A percentile compares a stretch with the other conserved stretches of the same genome.
phyloP scores from a whole-genome alignment of 2,888 invertebrate genomes.

The Hipparchia sbordonii region DNA sequence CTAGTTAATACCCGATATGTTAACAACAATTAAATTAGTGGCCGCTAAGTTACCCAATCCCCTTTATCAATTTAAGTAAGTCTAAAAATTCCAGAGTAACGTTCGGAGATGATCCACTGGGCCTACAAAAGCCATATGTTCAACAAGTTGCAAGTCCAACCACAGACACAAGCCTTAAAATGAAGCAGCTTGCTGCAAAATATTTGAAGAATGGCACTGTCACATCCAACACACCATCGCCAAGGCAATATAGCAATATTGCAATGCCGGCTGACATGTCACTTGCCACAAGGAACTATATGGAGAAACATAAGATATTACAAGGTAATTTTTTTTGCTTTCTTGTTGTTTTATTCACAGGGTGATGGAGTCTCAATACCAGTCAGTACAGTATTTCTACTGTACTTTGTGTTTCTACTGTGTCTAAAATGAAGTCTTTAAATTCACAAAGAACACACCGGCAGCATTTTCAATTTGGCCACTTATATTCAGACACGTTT shows the following conservation, averaged over 20 bases:
- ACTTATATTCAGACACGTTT: too few species aligned
- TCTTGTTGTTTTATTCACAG: neutral
- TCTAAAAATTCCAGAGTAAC: slow-evolving; percentile 60
- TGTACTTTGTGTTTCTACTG: too few species aligned
- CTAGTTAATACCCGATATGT: too few species aligned
- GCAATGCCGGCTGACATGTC: slow-evolving; percentile 81
- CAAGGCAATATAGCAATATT: slow-evolving; percentile 39
- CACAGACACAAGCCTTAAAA: slow-evolving; percentile 75
- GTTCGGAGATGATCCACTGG: slow-evolving; percentile 71
- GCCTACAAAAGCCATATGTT: slow-evolving; percentile 54
- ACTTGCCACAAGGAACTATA: slow-evolving; percentile 87
- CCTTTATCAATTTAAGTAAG: too few species aligned
- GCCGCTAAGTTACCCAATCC: too few species aligned
- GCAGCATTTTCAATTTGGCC: too few species aligned
- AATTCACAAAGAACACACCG: too few species aligned
- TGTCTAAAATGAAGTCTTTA: too few species aligned
- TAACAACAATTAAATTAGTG: too few species aligned
- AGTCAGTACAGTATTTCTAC: too few species aligned
- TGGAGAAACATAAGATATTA: slow-evolving; percentile 86
- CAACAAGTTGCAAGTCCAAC: slow-evolving; percentile 43
- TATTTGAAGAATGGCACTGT: slow-evolving; percentile 58
- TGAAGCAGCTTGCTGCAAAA: slow-evolving; percentile 78
- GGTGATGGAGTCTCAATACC: too few species aligned
- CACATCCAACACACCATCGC: slow-evolving; percentile 38
- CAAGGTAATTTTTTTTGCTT: slow-evolving; percentile 58